Evolutionary conservation across 2,113 vertebrate genomes (phyloP).

Genomic region (Urocitellus parryii): DNA sequence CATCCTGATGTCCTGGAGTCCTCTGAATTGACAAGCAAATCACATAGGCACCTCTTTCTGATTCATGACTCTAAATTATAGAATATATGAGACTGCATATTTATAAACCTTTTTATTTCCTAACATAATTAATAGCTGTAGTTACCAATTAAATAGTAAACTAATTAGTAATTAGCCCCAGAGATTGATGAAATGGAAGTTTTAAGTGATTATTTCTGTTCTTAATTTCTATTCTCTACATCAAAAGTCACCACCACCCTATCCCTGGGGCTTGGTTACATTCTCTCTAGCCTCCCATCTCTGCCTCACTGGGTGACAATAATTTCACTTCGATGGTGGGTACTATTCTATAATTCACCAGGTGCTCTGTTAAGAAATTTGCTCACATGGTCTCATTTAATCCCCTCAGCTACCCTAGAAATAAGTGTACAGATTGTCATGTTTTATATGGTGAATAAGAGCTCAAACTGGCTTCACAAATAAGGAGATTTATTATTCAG

Average conservation of each 20-base stretch:
- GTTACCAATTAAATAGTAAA: constrained; percentile 63
- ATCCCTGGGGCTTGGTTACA: neutral
- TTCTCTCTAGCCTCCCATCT: neutral
- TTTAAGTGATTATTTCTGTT: constrained; percentile 63
- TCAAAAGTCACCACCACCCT: neutral
- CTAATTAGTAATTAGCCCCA: constrained; percentile 52
- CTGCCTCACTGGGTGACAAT: neutral
- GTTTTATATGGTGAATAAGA: constrained; percentile 16
- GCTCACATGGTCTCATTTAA: neutral
- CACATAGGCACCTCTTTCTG: constrained; percentile 17
- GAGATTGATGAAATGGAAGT: neutral
- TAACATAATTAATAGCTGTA: constrained; percentile 67
- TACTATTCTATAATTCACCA: neutral
- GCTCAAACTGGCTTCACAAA: constrained; percentile 13
- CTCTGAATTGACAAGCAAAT: constrained; percentile 37
- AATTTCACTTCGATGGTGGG: neutral
- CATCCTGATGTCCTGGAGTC: neutral
- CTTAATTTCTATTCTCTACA: constrained; percentile 51
- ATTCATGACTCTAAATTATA: constrained; percentile 73
- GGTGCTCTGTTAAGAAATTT: neutral
- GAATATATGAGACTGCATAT: constrained; percentile 58
- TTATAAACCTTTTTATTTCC: constrained; percentile 65
- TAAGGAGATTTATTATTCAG: neutral
- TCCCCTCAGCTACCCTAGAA: neutral
- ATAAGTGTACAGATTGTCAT: neutral